Evolutionary conservation across 2,113 vertebrate species (phyloP), one percentile per base, ranked within the genome.

Genomic region (Pygoscelis antarcticus): DNA sequence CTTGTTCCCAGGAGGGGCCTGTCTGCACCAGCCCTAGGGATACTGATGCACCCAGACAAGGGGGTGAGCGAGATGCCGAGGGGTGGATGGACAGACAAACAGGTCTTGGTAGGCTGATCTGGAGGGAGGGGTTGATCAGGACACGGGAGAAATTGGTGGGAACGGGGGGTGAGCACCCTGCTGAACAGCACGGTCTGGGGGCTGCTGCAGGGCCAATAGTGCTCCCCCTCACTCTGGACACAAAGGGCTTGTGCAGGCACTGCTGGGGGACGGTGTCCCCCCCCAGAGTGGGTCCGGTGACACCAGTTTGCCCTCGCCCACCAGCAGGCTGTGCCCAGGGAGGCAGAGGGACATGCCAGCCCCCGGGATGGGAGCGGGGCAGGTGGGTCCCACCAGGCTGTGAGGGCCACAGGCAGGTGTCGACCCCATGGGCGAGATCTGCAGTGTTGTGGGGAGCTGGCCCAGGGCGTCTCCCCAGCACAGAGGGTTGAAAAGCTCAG

Each of bases 61-160:
- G 22, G 21, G 11, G 3, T 4, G 29, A 62, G 49, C 0, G 1
- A 25, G 30, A 4, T 4, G 20, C 66, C 34, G 52, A 8, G 40
- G 27, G 21, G 1, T 9, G 58, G 82, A 36, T 9, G 38, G 85
- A 79, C 88, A 38, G 72, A 84, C n/a, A 23, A 16, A 66, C 13
- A 8, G 60, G 5, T 8, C 38, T 38, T 23, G 19, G 54, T 16
- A 6, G 42, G 19, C 42, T 89, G 26, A 11, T 55, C 55, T 38
- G 61, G 66, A 58, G 62, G 66, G 55, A 62, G 26, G 11, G n/a
- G 13, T 3, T 20, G 44, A 27, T 19, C 10, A 11, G 32, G 65
- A 16, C 29, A 23, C 0, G 1, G 44, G 19, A 40, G 12, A 34
- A 29, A 61, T 8, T 40, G 77, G 27, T 62, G 38, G 58, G 47